Percentiles rank a stretch among this genome's conserved stretches.
Conservation (phyloP, 1,140 invertebrate genomes). For the Chrysoperla carnea region DNA sequence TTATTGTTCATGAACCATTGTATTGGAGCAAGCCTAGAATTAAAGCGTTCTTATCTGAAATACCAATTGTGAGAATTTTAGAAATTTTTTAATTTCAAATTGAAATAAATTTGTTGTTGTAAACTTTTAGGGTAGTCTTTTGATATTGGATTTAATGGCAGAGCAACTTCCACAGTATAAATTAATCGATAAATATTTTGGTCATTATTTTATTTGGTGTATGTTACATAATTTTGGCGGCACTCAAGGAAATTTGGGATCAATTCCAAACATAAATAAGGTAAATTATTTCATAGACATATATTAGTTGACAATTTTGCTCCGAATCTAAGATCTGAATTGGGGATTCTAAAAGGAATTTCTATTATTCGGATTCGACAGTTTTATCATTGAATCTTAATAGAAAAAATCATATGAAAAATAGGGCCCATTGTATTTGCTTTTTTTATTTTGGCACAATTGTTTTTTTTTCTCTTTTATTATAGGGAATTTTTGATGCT, state of each 20-base stretch:
- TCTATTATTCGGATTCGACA: no score
- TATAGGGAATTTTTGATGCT: constrained; percentile 43
- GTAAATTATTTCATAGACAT: constrained; percentile 20
- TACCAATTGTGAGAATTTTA: constrained; percentile 44
- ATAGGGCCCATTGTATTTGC: no score
- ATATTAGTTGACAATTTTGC: no score
- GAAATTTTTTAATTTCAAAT: not conserved
- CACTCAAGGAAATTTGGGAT: constrained; percentile 74
- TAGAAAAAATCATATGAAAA: no score
- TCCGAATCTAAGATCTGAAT: no score
- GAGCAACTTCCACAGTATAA: constrained; percentile 68
- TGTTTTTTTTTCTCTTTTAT: constrained; percentile 1
- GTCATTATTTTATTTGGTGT: constrained; percentile 90
- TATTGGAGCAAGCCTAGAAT: constrained; percentile 57
- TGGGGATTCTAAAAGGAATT: no score
- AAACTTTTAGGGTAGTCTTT: constrained; percentile 46
- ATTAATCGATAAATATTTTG: constrained; percentile 63
- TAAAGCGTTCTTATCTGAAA: constrained; percentile 56
- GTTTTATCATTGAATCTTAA: no score
- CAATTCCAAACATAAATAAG: constrained; percentile 49
- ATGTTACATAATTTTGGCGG: constrained; percentile 94
- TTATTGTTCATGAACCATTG: constrained; percentile 50
- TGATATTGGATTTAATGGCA: constrained; percentile 72
- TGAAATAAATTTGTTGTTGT: not conserved
- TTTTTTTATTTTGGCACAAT: no score